phyloP scores from a whole-genome alignment of 2,113 vertebrate genomes.

The Stegastes partitus region DNA sequence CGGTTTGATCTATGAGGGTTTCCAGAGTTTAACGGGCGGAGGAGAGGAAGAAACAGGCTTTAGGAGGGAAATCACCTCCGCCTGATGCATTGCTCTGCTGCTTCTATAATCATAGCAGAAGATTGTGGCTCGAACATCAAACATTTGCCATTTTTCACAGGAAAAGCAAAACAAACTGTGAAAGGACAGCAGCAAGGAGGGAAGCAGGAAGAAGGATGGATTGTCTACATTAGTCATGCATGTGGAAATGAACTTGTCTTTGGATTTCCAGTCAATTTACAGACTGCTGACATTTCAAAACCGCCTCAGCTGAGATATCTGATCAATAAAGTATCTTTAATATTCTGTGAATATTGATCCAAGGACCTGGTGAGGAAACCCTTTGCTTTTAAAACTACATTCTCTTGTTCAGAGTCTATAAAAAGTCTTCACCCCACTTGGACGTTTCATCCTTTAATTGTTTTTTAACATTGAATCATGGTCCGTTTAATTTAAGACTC shows the following conservation, averaged over 20 bases:
- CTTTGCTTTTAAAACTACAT: not conserved
- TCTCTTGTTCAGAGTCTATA: not conserved
- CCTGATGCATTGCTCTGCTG: conserved; percentile 3
- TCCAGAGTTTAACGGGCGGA: conserved; percentile 7
- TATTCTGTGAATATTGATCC: conserved; percentile 9
- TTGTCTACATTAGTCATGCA: not conserved
- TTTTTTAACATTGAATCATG: no score
- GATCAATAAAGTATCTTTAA: conserved; percentile 32
- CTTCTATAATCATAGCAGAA: not conserved
- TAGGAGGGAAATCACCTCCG: conserved; percentile 24
- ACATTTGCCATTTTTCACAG: not conserved
- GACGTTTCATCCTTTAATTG: no score
- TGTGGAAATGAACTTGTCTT: not conserved
- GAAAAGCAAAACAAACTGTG: conserved; percentile 10
- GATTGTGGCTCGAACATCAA: not conserved
- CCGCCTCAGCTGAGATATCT: not conserved
- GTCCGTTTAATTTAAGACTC: no score
- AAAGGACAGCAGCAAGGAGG: not conserved
- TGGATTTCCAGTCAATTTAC: conserved; percentile 8
- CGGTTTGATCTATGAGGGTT: conserved; percentile 41
- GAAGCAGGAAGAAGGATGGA: not conserved
- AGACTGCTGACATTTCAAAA: not conserved
- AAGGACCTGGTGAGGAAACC: not conserved
- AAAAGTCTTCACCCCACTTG: no score
- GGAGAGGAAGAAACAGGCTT: conserved; percentile 16